Base-by-base conservation (phyloP, 2,113 vertebrate species). In the Scomber scombrus region DNA sequence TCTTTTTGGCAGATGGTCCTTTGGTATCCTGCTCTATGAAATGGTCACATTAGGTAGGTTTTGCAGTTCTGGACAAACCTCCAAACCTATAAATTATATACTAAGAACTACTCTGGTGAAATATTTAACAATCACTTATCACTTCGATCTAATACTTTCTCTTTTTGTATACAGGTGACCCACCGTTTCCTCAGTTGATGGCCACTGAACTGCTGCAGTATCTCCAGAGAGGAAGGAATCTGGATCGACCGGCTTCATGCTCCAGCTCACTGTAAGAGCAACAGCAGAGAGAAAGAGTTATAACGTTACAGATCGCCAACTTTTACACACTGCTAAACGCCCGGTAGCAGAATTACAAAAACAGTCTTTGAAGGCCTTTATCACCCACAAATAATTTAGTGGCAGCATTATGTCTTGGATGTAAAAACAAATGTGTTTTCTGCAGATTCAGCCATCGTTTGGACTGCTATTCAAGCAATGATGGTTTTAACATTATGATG, bases 21-120 rank as follows among this genome's bases (percentile, higher is more conserved):
- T 99, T 84, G 97, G 98, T 65, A 95, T 98, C 85, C 94, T 99
- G 13, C 92, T 98, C 0, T 97, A 96, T 90, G 98, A 99, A 93
- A 98, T 98, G 96, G 92, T 95, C 82, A 97, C 97, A 31, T 76
- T 99, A 76, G 97, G 98, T 97, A 89, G 94, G 96, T 78, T 40
- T 45, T 46, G 8, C 18, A 13, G n/a, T 8, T 7, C 3, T 13
- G 31, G 29, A 18, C 13, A 64, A 2, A 21, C 16, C 5, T 57
- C 13, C 14, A 29, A 80, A 34, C 31, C 31, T 34, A 5, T 5
- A 34, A 34, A 34, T 34, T 34, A 4, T 7, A 34, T 4, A 34
- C 7, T 34, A 34, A 34, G 31, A 34, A 34, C 31, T 7, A 34
- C 7, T 34, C 4, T 34, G 7, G 23, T 26, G 23, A 26, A 34